A percentile compares a stretch with the other conserved stretches of the same genome.
These are phyloP conservation scores for Diorhabda carinulata DNA, from an alignment of 1,140 invertebrate genomes.

Conservation along the genomic window DNA sequence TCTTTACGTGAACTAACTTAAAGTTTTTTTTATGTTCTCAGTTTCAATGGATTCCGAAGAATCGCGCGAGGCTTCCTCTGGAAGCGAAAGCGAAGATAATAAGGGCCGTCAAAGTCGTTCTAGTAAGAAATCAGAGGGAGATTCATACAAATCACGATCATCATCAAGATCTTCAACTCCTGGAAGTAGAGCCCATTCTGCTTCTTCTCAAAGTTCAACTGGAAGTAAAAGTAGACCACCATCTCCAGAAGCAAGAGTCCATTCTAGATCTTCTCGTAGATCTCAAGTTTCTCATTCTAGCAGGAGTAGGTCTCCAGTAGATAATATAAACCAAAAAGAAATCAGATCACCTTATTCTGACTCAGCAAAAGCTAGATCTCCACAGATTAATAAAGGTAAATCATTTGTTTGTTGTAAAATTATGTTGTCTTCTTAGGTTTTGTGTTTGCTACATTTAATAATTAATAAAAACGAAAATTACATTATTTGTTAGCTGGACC, in stretches of 20 bases:
- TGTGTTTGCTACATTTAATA: no score
- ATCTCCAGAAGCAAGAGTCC: conserved; percentile 13
- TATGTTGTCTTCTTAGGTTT: no score
- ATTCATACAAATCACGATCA: conserved; percentile 21
- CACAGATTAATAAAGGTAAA: not conserved
- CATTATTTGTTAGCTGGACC: not conserved
- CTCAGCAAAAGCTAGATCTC: not conserved
- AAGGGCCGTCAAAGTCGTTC: conserved; percentile 15
- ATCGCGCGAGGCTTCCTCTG: conserved; percentile 43
- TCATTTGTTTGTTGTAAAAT: not conserved
- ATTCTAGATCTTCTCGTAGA: conserved; percentile 16
- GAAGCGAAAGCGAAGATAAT: conserved; percentile 38
- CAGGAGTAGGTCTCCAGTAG: conserved; percentile 9
- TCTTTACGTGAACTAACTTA: not conserved
- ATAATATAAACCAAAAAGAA: not conserved
- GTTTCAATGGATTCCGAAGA: conserved; percentile 44
- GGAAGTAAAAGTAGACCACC: conserved; percentile 8
- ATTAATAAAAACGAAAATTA: no score
- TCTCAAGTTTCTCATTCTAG: conserved; percentile 6
- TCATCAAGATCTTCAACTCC: conserved; percentile 21
- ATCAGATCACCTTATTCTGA: not conserved
- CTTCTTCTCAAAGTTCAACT: conserved; percentile 23
- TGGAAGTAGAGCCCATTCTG: conserved; percentile 35
- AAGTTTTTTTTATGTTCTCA: conserved; percentile 22
- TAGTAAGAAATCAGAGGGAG: conserved; percentile 20